Evolutionary conservation across 2,888 invertebrate genomes (phyloP), one percentile per base, ranked within the genome.

Genomic region (Nomada fucata): DNA sequence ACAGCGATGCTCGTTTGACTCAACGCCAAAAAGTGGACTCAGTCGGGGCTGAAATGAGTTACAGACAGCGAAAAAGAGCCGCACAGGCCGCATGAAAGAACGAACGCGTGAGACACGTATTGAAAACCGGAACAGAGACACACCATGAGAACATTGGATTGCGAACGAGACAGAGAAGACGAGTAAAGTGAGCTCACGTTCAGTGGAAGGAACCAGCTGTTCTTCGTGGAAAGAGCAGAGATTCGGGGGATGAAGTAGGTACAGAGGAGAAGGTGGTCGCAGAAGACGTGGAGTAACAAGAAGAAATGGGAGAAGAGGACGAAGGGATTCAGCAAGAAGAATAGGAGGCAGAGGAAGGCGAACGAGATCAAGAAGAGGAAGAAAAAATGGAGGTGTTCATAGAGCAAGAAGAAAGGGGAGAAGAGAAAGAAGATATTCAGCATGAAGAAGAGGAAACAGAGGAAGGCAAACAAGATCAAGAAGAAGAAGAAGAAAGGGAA

Each of bases 21-120:
- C 44, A 23, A 69, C 11, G 11, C 18, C 57, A 23, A 59, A 69
- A 82, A 79, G 79, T 69, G 79, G 79, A 73, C 13, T 67, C 79
- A 53, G 69, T 79, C 79, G 74, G 81, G 36, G 47, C 55, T 67
- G 29, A 18, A 23, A 59, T 53, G 36, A 44, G n/a, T 36, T 59
- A 57, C 42, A 57, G 44, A 80, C 52, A 70, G 64, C 47, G 50
- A 55, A 42, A 64, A 36, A 5, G 60, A 52, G 29, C 60, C 61
- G 57, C 67, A 47, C 60, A 23, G 53, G 44, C 44, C 57, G 47
- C 70, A 70, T 53, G 53, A 63, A 71, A 18, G 53, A 36, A 64
- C 15, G 60, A 20, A 74, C 69, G 26, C 53, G 64, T 55, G 69
- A 69, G 44, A 65, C 65, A 42, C 65, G 57, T 20, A 61, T 11